These are phyloP conservation scores for Carollia perspicillata DNA, from an alignment of 2,113 vertebrate genomes.

Conservation along the genomic window DNA sequence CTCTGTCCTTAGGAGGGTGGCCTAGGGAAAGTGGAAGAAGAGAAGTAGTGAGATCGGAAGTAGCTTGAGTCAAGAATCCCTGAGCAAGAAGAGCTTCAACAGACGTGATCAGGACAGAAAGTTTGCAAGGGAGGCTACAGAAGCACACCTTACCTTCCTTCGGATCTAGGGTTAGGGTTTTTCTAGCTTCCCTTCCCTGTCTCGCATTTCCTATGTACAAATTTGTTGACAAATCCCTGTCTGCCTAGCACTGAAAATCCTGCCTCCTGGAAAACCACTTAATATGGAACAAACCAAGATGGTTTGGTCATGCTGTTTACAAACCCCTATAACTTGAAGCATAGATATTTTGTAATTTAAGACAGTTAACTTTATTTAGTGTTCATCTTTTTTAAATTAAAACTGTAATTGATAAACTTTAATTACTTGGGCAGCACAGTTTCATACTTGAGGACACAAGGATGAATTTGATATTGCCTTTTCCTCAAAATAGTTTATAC, in stretches of 20 bases:
- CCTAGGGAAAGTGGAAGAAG: not conserved
- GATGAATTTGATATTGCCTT: not conserved
- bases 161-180: too few relatives aligned
- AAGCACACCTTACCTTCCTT: not conserved
- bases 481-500: not conserved
- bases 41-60: not conserved
- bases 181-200: not conserved
- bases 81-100: not conserved
- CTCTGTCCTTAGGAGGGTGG: not conserved
- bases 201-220: not conserved
- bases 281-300: not conserved
- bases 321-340: not conserved
- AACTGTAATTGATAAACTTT: not conserved
- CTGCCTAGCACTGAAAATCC: not conserved
- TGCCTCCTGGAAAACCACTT: not conserved
- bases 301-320: not conserved
- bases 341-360: not conserved
- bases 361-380: not conserved
- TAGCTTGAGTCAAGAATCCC: not conserved
- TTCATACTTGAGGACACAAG: not conserved
- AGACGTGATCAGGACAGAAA: not conserved
- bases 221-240: not conserved
- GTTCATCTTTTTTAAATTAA: not conserved
- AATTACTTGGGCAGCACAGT: not conserved
- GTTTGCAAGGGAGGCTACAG: not conserved